Evolutionary conservation across 2,113 vertebrate species (phyloP).

Genomic region (Microcebus murinus): DNA sequence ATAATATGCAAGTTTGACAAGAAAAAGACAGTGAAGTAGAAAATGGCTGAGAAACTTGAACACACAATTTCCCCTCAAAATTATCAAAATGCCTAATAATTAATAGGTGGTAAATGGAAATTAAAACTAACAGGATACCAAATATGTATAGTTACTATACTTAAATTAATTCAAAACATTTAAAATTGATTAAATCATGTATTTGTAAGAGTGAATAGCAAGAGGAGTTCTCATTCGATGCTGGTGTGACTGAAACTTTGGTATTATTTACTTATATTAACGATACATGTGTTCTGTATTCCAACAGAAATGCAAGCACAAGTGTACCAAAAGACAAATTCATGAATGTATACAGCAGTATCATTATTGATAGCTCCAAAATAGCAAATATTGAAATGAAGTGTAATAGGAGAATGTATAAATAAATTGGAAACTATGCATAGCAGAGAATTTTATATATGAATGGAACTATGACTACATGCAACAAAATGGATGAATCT

Average conservation of each 20-base stretch:
- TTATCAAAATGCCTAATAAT: not conserved
- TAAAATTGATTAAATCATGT: not conserved
- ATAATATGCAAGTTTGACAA: not conserved
- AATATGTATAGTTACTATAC: not conserved
- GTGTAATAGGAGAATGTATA: not conserved
- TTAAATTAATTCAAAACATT: not conserved
- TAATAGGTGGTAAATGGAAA: not conserved
- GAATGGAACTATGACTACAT: not conserved
- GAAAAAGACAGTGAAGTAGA: not conserved
- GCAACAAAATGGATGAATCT: not conserved
- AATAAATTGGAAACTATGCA: not conserved
- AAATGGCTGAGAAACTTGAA: not conserved
- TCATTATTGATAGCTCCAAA: not conserved
- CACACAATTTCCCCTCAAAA: not conserved
- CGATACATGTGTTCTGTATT: not conserved
- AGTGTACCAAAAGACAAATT: not conserved
- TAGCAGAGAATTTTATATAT: not conserved
- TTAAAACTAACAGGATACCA: not conserved
- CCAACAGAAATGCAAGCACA: not conserved
- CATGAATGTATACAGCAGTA: not conserved
- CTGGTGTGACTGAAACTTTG: not conserved
- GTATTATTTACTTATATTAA: not conserved
- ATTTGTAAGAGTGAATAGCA: not conserved
- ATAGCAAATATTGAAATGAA: not conserved
- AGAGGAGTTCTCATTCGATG: not conserved